A percentile compares a stretch with the other conserved stretches of the same genome.
phyloP scores from a whole-genome alignment of 2,888 invertebrate species.

The Bugula neritina region DNA sequence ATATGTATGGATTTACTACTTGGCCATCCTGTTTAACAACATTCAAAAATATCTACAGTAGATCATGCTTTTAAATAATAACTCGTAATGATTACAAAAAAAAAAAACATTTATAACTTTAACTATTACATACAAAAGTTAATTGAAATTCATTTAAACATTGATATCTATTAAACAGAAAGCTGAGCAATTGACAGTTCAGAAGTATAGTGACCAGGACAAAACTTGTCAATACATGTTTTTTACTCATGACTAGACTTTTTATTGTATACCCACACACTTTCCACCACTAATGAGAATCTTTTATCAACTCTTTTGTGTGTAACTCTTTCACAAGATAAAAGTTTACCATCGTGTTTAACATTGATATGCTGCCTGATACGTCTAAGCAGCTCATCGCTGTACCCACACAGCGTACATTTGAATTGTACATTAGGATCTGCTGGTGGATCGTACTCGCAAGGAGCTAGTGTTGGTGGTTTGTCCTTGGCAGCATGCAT shows the following conservation, averaged over 20 bases:
- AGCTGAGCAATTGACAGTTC: too few relatives aligned
- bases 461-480: not conserved
- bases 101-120: too few relatives aligned
- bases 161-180: too few relatives aligned
- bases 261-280: slow-evolving; percentile 6
- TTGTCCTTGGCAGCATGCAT: not conserved
- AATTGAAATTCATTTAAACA: too few relatives aligned
- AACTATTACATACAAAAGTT: too few relatives aligned
- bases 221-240: not conserved
- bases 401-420: slow-evolving; percentile 1
- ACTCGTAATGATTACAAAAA: too few relatives aligned
- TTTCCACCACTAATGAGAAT: slow-evolving; percentile 7
- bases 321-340: slow-evolving; percentile 15
- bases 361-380: not conserved
- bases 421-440: not conserved
- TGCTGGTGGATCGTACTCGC: slow-evolving; percentile 5
- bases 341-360: slow-evolving; percentile 8
- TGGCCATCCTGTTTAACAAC: too few relatives aligned
- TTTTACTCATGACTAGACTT: not conserved
- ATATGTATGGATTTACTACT: too few relatives aligned
- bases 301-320: not conserved
- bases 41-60: too few relatives aligned
- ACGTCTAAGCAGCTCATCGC: not conserved
- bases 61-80: too few relatives aligned
- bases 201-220: not conserved